A percentile compares a stretch with the other conserved stretches of the same genome.
These are phyloP conservation scores for Pemphigus obesinymphae DNA, from an alignment of 1,140 invertebrate species.

Conservation along the genomic window DNA sequence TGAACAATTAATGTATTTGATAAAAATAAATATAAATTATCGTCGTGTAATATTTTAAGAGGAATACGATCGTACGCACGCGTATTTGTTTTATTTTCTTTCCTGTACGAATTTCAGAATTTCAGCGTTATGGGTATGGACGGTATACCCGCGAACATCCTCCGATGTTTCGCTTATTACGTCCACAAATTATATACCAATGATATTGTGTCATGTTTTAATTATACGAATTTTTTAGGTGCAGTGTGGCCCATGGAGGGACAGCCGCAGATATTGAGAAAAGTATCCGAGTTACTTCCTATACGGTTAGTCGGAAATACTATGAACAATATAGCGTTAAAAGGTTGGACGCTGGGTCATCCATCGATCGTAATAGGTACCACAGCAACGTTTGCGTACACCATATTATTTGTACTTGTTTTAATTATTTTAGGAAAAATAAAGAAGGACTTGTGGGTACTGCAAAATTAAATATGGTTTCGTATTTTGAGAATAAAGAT, in stretches of 20 bases:
- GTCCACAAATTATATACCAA: no score
- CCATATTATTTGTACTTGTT: neutral
- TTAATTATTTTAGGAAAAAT: slow-evolving; percentile 7
- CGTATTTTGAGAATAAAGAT: no score
- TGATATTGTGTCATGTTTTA: neutral
- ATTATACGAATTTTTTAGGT: no score
- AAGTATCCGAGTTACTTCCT: neutral
- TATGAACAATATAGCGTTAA: slow-evolving; percentile 13
- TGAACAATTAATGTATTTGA: no score
- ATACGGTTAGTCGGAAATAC: slow-evolving; percentile 1
- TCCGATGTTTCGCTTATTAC: no score
- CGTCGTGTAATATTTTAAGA: no score
- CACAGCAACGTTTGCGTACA: neutral
- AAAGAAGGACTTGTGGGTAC: neutral
- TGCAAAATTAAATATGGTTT: slow-evolving; percentile 26
- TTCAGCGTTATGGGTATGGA: no score
- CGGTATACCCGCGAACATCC: no score
- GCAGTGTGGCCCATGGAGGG: slow-evolving; percentile 23
- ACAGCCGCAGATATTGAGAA: neutral
- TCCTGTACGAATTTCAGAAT: no score
- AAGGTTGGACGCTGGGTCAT: slow-evolving; percentile 19
- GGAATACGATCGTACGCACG: no score
- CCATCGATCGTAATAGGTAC: neutral
- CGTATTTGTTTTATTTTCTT: no score
- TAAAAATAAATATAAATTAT: no score